Base-by-base conservation (phyloP, 2,113 vertebrate species). In the Prietella phreatophila region DNA sequence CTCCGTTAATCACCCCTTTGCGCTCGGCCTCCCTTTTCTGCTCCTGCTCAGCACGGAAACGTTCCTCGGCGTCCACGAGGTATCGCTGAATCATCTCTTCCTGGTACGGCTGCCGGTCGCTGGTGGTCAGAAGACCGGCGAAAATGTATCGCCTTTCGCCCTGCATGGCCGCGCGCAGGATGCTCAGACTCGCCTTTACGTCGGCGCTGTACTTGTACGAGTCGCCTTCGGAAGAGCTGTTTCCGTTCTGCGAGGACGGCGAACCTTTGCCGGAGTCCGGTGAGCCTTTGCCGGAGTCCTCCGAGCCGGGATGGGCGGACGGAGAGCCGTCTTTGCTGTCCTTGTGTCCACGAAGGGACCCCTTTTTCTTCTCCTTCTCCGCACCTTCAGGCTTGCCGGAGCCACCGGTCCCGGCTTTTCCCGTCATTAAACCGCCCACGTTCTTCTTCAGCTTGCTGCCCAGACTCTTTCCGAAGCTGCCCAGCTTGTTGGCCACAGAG, bases 81-180 rank as follows among this genome's bases (percentile, higher is more conserved):
- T 99, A 99, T 83, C 96, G 93, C 89, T 97, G 97, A 94, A 99
- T 99, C 98, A 99, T 98, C 94, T 99, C 97, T 93, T 99, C 97
- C 93, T 99, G 98, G 92, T 97, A 99, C 19, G 97, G 98, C 93
- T 99, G 98, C 5, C 97, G 94, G 93, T 93, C 95, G 92, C 97
- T 97, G 93, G 97, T 98, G 65, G 97, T 97, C 90, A 99, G 95
- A 39, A 96, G 95, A 39, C 97, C 95, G 4, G 97, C 95, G 0
- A 99, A 96, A 92, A 99, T 96, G 90, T 97, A 96, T 85, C 96
- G 97, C 65, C 97, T 95, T 92, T 99, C 98, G 0, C 98, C 98
- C 87, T 98, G 97, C 98, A 99, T 98, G 81, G 97, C 96, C 0
- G 94, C 95, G 0, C 98, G 95, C 67, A 99, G 93, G 90, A 97